These are phyloP conservation scores for Synchiropus splendidus DNA, from an alignment of 2,113 vertebrate species.

Conservation along the genomic window DNA sequence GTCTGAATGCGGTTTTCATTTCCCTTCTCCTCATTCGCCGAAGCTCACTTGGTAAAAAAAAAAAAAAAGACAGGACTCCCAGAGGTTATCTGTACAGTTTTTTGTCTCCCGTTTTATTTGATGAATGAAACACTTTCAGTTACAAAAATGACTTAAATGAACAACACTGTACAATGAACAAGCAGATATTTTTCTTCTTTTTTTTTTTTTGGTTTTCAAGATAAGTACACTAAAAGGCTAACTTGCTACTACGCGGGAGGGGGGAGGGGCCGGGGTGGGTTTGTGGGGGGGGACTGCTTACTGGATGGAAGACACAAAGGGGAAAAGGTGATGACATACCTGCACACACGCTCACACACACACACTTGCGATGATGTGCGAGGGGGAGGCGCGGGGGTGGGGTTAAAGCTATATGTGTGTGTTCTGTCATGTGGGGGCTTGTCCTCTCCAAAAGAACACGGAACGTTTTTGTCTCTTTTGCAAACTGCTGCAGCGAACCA, in stretches of 20 bases:
- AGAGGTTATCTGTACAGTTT: conserved; percentile 56
- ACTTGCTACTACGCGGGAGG: conserved; percentile 63
- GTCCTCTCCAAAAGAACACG: conserved; percentile 19
- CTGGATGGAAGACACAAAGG: conserved; percentile 45
- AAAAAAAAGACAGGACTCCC: conserved; percentile 12
- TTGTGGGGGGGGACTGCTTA: conserved; percentile 18
- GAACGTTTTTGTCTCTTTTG: conserved; percentile 25
- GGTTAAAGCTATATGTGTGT: conserved; percentile 29
- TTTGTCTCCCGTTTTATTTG: conserved; percentile 74
- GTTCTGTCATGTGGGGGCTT: background rate
- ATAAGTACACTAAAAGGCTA: conserved; percentile 75
- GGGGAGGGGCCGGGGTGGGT: conserved; percentile 4
- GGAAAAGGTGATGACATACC: background rate
- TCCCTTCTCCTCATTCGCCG: too few species aligned
- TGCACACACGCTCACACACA: conserved; percentile 13
- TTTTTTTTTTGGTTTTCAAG: conserved; percentile 64
- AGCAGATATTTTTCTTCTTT: conserved; percentile 66
- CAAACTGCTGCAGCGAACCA: conserved; percentile 12
- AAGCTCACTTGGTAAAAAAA: too few species aligned
- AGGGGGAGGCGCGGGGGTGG: conserved; percentile 8
- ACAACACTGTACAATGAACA: conserved; percentile 79
- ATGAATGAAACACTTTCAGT: conserved; percentile 79
- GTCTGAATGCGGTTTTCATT: too few species aligned
- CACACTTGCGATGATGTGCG: conserved; percentile 11
- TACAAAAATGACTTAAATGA: conserved; percentile 80